Evolutionary conservation across 2,888 invertebrate genomes (phyloP).

Genomic region (Lamproptera curius): DNA sequence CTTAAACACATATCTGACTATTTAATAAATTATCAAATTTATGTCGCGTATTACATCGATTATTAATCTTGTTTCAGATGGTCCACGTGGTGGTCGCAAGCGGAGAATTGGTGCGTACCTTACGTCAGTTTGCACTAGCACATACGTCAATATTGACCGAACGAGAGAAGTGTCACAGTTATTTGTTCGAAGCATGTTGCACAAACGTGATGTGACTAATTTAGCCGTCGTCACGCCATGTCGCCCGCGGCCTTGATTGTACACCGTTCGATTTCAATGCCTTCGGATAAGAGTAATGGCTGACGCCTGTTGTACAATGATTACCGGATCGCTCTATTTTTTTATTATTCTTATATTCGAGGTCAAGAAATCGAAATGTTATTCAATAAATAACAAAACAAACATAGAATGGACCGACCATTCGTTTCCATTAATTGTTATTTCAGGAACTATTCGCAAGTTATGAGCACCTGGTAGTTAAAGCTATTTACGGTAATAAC

Average conservation of each 20-base stretch:
- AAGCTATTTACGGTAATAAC: too few species aligned
- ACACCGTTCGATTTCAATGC: slow-evolving; percentile 21
- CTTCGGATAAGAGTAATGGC: slow-evolving; percentile 10
- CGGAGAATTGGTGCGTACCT: background rate
- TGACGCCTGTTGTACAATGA: background rate
- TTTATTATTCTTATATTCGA: too few species aligned
- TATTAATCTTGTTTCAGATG: slow-evolving; percentile 6
- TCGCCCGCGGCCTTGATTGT: slow-evolving; percentile 18
- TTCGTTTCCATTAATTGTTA: too few species aligned
- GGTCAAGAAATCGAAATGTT: too few species aligned
- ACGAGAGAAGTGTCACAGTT: slow-evolving; percentile 12
- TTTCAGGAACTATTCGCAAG: too few species aligned
- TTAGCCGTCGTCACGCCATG: slow-evolving; percentile 15
- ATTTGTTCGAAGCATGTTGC: slow-evolving; percentile 17
- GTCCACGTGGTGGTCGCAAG: background rate
- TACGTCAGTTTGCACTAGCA: slow-evolving; percentile 1
- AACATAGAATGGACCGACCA: too few species aligned
- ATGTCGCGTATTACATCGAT: too few species aligned
- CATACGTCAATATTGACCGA: slow-evolving; percentile 20
- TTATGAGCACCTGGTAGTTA: too few species aligned
- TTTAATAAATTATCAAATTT: too few species aligned
- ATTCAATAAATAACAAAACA: too few species aligned
- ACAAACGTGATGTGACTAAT: slow-evolving; percentile 23
- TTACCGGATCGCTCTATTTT: background rate
- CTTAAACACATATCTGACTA: too few species aligned